Base-by-base conservation (phyloP, 2,113 vertebrate genomes). In the Parus major region DNA sequence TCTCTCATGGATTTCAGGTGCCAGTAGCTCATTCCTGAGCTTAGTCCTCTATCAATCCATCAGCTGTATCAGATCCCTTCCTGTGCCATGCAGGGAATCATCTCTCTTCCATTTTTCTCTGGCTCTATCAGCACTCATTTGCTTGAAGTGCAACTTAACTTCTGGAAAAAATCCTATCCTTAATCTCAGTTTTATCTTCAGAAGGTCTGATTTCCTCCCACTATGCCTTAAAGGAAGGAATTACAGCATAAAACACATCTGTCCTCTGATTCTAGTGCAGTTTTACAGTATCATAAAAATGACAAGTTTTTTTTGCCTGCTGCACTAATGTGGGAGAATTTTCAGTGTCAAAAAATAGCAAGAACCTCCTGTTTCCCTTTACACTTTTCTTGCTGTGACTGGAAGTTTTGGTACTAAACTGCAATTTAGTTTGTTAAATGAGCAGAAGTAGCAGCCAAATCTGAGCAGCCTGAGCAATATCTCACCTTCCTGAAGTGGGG, bases 201-300 rank as follows among this genome's bases (percentile, higher is more conserved):
- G 75, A 78, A 91, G 56, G 50, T 88, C 42, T 77, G 53, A 36
- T 92, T 94, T 92, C 71, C 16, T 90, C 47, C 56, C 28, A 49
- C 22, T 73, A 42, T 70, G n/a, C n/a, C 63, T 94, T 82, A 66
- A 73, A 95, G 59, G 47, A 41, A 57, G 68, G 60, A 88, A 81
- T 89, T 94, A 31, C 29, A 70, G 47, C 86, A 27, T 14, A 25
- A 68, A 77, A 52, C 36, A 66, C 41, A 31, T 49, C 70, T 73
- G 55, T 56, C 66, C 44, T 73, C 87, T 41, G 64, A 78, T 93
- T 95, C 76, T 52, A 73, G 63, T 75, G 39, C 14, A 29, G 11
- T 93, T 94, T 91, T 94, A 86, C 39, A 46, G 71, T 90, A 56
- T 20, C 75, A 61, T 94, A 90, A 89, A 87, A 95, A 86, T 77